Percentiles rank a stretch among this genome's conserved stretches.
Conservation (phyloP, 1,140 invertebrate species). For the Theocolax elegans region DNA sequence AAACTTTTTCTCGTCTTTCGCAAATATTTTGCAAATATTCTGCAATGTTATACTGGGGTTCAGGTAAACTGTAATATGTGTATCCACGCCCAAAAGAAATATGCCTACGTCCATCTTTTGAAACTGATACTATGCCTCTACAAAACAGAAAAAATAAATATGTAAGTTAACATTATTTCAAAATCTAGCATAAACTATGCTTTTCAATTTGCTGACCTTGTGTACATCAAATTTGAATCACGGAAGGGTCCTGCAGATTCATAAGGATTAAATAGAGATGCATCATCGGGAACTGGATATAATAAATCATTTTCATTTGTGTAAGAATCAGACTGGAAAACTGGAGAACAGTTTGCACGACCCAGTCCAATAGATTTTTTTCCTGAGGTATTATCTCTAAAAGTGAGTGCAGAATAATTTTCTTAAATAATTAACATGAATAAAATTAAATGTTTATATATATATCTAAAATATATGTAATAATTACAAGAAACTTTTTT, state of each 20-base stretch:
- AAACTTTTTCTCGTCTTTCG: conserved; percentile 52
- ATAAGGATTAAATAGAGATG: conserved; percentile 49
- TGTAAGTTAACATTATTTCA: no score
- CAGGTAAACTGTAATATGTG: conserved; percentile 53
- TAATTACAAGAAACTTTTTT: conserved; percentile 28
- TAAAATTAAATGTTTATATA: conserved; percentile 15
- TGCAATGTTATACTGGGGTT: conserved; percentile 43
- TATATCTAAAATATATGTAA: conserved; percentile 12
- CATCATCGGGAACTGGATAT: conserved; percentile 43
- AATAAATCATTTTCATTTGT: conserved; percentile 43
- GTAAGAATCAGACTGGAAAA: conserved; percentile 11
- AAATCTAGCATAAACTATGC: no score
- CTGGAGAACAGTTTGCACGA: not conserved
- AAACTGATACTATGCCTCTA: conserved; percentile 50
- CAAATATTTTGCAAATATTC: conserved; percentile 44
- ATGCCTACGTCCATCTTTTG: conserved; percentile 53
- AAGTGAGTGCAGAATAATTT: not conserved
- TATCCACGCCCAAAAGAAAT: conserved; percentile 58
- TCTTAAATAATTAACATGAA: conserved; percentile 24
- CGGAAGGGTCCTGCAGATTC: conserved; percentile 47
- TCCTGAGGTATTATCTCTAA: conserved; percentile 25
- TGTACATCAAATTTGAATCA: conserved; percentile 57
- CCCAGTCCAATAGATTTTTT: not conserved
- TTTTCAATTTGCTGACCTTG: conserved; percentile 46
- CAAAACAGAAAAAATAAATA: conserved; percentile 3